A percentile compares a stretch with the other conserved stretches of the same genome.
Evolutionary conservation across 2,888 invertebrate genomes (phyloP).

Genomic region (Platycheirus rosarum): DNA sequence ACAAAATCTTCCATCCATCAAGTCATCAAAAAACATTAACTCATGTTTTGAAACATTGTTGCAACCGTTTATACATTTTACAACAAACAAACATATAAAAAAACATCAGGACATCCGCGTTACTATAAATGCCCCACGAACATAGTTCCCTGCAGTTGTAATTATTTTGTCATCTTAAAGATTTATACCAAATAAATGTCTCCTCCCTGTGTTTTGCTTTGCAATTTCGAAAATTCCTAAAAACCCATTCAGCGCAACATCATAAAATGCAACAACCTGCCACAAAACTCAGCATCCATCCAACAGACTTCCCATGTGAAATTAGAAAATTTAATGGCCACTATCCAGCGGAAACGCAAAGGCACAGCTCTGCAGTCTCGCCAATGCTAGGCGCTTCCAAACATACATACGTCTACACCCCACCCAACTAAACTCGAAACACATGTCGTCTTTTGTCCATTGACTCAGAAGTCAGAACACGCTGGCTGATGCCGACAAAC

Average conservation of each 20-base stretch:
- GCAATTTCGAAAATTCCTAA: conserved; percentile 63
- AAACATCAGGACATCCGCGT: conserved; percentile 27
- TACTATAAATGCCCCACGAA: conserved; percentile 8
- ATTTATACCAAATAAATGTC: conserved; percentile 69
- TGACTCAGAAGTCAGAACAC: conserved; percentile 55
- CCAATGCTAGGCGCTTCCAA: conserved; percentile 25
- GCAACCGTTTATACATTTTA: not conserved
- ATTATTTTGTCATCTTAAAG: conserved; percentile 61
- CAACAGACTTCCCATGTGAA: conserved; percentile 41
- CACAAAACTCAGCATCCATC: conserved; percentile 22
- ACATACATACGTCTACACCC: conserved; percentile 11
- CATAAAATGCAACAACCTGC: conserved; percentile 65
- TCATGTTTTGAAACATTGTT: not conserved
- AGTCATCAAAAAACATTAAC: too few species aligned
- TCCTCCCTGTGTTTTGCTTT: conserved; percentile 10
- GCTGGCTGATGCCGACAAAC: conserved; percentile 57
- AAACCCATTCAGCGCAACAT: conserved; percentile 28
- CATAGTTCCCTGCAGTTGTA: conserved; percentile 34
- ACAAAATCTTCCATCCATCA: too few species aligned
- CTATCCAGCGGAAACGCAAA: conserved; percentile 18
- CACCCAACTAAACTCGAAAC: conserved; percentile 66
- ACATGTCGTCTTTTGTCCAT: conserved; percentile 68
- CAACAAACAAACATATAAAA: not conserved
- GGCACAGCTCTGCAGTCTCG: conserved; percentile 14
- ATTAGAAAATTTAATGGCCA: conserved; percentile 66